Conservation (phyloP, 2,113 vertebrate species). For the Dicentrarchus labrax region DNA sequence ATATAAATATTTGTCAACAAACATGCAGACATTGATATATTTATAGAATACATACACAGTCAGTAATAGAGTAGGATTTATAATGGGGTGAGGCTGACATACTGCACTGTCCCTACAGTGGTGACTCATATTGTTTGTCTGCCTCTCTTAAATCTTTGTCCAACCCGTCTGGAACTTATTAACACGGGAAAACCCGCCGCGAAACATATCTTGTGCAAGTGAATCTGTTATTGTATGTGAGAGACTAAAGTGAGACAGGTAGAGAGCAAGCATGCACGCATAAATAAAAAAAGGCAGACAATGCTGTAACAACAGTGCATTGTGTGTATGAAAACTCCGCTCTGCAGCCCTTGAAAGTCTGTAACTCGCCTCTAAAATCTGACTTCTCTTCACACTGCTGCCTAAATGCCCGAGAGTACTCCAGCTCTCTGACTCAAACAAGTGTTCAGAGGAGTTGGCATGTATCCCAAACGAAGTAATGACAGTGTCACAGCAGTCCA, state of each 20-base stretch:
- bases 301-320: not conserved
- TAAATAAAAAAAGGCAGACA: not conserved
- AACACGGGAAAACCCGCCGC: slow-evolving; percentile 40
- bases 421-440: not conserved
- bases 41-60: slow-evolving; percentile 19
- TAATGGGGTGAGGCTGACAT: slow-evolving; percentile 40
- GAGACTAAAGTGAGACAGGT: slow-evolving; percentile 5
- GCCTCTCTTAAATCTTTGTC: slow-evolving; percentile 62
- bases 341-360: not conserved
- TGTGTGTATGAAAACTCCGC: not conserved
- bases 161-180: slow-evolving; percentile 56
- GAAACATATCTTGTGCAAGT: slow-evolving; percentile 1
- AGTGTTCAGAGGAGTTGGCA: not conserved
- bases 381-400: not conserved
- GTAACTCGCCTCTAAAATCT: slow-evolving; percentile 15
- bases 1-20: too few relatives aligned
- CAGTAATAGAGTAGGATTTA: slow-evolving; percentile 45
- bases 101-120: slow-evolving; percentile 44
- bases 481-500: not conserved
- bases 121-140: slow-evolving; percentile 65
- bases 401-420: not conserved
- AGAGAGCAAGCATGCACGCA: not conserved
- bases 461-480: not conserved
- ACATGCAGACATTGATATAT: slow-evolving; percentile 11
- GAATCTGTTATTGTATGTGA: slow-evolving; percentile 2